Base-by-base conservation (phyloP, 2,797 vertebrate species). In the Sebastes kiyomatsui region DNA sequence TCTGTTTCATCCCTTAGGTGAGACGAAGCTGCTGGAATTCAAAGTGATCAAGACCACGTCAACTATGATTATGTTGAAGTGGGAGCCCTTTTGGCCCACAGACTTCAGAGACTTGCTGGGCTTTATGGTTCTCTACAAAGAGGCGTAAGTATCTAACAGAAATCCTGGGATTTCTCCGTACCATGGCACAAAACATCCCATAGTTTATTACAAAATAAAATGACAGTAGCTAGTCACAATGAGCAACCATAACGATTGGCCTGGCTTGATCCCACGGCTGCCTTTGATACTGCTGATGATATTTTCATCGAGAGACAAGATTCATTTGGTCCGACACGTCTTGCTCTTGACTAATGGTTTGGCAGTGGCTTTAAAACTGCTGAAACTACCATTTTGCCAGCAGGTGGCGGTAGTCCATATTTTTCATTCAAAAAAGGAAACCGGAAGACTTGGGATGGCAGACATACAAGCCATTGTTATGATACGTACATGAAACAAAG, bases 41-140 rank as follows among this genome's bases (percentile, higher is more conserved):
- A 98, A 96, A 3, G 22, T 18, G 72, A 95, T 97, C 28, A 96
- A 96, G 78, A 97, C 96, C 0, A 49, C 86, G 2, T 92, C 83
- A 0, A 97, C 96, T 90, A 97, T 98, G 94, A 98, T 99, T 77
- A 86, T 98, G 27, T 84, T 99, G 75, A 97, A 79, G 77, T 99
- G 99, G 99, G 93, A 97, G 82, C 89, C 97, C 0, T 99, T 98
- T 87, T 99, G 99, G 98, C 98, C 99, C 0, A 93, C 93, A 0
- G 99, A 99, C 87, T 99, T 96, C 91, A 96, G 99, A 82, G 99
- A 99, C 85, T 95, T 99, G 67, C 91, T 99, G 91, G 98, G 99
- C 3, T 99, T 99, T 65, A 99, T 99, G 97, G 96, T 99, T 4
- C 97, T 99, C 83, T 99, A 98, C 91, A 99, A 99, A 86, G 99